Evolutionary conservation across 2,797 vertebrate genomes (phyloP).

Genomic region (Xenops minutus): DNA sequence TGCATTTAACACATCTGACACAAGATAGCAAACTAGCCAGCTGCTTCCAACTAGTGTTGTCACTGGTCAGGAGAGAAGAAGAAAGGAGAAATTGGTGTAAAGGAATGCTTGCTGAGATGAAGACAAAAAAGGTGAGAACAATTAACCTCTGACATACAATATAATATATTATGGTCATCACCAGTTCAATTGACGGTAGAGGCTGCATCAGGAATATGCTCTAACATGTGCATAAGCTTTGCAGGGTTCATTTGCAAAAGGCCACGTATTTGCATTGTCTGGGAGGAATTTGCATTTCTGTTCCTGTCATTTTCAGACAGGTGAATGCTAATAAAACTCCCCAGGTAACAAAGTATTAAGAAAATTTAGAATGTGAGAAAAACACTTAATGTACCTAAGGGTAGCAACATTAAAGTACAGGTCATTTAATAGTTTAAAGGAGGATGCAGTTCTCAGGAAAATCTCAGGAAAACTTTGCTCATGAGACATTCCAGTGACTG

Average conservation of each 20-base stretch:
- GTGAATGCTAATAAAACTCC: not conserved
- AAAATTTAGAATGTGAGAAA: not conserved
- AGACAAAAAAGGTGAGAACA: not conserved
- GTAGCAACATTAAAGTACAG: not conserved
- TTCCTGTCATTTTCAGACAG: not conserved
- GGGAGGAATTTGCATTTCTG: slow-evolving; percentile 3
- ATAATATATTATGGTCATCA: not conserved
- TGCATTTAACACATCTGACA: not conserved
- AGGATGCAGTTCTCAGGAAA: not conserved
- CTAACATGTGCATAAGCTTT: not conserved
- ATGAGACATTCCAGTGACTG: not conserved
- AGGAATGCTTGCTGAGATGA: not conserved
- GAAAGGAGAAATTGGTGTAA: not conserved
- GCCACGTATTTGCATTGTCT: not conserved
- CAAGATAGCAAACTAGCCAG: not conserved
- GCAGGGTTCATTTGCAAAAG: slow-evolving; percentile 38
- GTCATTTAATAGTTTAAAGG: not conserved
- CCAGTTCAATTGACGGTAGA: not conserved
- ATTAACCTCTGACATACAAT: slow-evolving; percentile 24
- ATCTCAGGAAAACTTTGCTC: not conserved
- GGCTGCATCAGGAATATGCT: not conserved
- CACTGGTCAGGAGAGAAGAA: not conserved
- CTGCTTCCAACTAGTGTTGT: not conserved
- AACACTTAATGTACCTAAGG: not conserved
- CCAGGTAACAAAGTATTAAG: not conserved